Conservation (phyloP, 1,140 invertebrate species). For the Aleiodes sp. region DNA sequence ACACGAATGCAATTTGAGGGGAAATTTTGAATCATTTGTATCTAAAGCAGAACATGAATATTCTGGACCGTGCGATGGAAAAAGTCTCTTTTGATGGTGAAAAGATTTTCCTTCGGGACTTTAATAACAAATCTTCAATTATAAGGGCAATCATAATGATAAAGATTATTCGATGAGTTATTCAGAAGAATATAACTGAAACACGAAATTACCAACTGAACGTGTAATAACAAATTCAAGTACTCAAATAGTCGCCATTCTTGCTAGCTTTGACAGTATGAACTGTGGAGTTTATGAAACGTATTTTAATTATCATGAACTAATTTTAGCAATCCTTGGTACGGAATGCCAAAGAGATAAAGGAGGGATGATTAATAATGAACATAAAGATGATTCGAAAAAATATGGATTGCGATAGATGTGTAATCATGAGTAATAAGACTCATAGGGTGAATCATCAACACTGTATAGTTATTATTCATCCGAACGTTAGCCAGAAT, state of each 20-base stretch:
- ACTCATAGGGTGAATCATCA: too few relatives aligned
- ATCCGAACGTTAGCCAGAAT: too few relatives aligned
- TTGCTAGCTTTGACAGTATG: neutral
- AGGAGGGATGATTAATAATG: too few relatives aligned
- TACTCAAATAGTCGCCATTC: slow-evolving; percentile 6
- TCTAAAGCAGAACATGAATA: neutral
- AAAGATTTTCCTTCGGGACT: neutral
- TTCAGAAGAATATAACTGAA: neutral
- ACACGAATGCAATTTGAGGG: neutral
- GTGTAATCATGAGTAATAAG: too few relatives aligned
- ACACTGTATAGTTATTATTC: too few relatives aligned
- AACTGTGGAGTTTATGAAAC: slow-evolving; percentile 15
- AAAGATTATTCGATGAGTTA: neutral
- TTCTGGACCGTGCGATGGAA: neutral
- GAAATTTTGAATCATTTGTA: neutral
- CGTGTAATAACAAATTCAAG: neutral
- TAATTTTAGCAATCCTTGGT: neutral
- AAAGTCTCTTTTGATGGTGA: neutral
- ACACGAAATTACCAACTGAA: neutral
- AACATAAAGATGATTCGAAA: too few relatives aligned
- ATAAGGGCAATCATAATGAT: neutral
- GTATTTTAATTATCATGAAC: slow-evolving; percentile 3
- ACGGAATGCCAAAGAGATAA: too few relatives aligned
- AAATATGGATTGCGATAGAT: too few relatives aligned
- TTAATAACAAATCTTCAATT: neutral